Evolutionary conservation across 2,888 invertebrate species (phyloP).

Genomic region (Rhagium mordax): DNA sequence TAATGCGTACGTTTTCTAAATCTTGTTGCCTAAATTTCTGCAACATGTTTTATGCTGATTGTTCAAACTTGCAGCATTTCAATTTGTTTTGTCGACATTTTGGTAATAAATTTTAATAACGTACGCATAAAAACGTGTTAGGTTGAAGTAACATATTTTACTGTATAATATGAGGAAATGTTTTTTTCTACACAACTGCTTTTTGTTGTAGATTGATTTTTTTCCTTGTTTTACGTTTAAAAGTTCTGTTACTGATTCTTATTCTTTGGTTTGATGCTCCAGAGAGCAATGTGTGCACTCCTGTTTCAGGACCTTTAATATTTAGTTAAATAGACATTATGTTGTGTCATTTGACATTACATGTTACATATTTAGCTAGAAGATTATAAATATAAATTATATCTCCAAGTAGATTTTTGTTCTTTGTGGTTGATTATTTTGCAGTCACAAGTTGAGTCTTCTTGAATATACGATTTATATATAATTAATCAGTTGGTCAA

Average conservation of each 20-base stretch:
- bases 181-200: neutral
- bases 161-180: neutral
- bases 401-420: neutral
- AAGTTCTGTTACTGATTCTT: neutral
- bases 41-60: neutral
- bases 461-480: neutral
- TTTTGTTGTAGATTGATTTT: constrained; percentile 2
- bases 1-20: neutral
- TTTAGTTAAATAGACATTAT: neutral
- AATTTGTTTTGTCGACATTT: neutral
- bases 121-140: neutral
- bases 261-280: neutral
- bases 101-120: neutral
- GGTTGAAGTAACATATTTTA: neutral
- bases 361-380: neutral
- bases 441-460: neutral
- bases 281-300: neutral
- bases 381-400: neutral
- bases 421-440: neutral
- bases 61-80: too few relatives aligned
- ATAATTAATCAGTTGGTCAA: neutral
- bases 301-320: neutral
- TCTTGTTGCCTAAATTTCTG: neutral
- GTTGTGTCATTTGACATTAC: neutral
- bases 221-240: neutral